Conservation (phyloP, 2,888 invertebrate genomes). For the Esperia sulphurella region DNA sequence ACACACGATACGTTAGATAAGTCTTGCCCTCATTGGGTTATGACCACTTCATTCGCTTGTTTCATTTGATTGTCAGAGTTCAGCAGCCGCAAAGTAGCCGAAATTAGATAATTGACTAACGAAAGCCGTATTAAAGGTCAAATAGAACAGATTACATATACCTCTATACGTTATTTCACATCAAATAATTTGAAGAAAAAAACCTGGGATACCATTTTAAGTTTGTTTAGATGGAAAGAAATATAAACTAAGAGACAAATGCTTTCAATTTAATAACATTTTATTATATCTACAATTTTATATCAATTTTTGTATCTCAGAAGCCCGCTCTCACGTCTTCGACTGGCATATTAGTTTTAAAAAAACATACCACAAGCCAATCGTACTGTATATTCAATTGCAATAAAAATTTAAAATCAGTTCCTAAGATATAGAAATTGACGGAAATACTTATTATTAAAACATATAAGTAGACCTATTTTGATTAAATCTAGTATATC, state of each 20-base stretch:
- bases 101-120: not conserved
- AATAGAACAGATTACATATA: not conserved
- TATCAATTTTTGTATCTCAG: conserved; percentile 20
- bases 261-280: conserved; percentile 45
- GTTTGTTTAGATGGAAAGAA: no score
- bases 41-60: not conserved
- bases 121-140: not conserved
- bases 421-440: conserved; percentile 8
- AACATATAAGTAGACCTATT: conserved; percentile 19
- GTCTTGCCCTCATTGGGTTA: not conserved
- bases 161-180: no score
- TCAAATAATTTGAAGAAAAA: no score
- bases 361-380: no score
- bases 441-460: conserved; percentile 6
- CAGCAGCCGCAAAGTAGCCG: not conserved
- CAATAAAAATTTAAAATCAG: no score
- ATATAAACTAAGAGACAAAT: conserved; percentile 5
- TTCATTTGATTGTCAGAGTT: not conserved
- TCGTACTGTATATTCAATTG: no score
- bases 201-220: no score
- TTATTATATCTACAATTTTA: conserved; percentile 50
- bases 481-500: conserved; percentile 58
- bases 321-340: not conserved
- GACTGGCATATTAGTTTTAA: not conserved
- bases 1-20: not conserved